Evolutionary conservation across 2,113 vertebrate genomes (phyloP), one percentile per base, ranked within the genome.

Genomic region (Drymodes brunneopygia): DNA sequence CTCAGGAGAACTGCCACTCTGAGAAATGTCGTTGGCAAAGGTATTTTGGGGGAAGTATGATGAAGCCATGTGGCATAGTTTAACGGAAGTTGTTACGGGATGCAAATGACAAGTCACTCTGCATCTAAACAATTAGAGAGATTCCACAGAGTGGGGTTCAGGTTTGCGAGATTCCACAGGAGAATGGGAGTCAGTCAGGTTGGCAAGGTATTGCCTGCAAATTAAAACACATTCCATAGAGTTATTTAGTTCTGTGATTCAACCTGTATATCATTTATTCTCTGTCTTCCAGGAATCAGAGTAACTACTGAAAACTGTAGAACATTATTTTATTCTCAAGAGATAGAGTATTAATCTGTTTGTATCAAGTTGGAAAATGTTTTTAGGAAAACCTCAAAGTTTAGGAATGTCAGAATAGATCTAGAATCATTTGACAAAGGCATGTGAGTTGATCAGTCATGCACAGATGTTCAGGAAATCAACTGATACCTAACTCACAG

Each of bases 11-110:
- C 45, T 95, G 64, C 56, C 57, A 64, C 80, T 87, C 61, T 28
- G 31, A 62, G 85, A 67, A 93, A 83, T 60, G 80, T 71, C 74
- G 90, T 93, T 92, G 54, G 77, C 80, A 93, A 81, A 86, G 75
- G 50, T 65, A 81, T 65, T 88, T 93, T 51, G 65, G 61, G 65
- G n/a, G 27, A 84, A 74, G 61, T 35, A 48, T 18, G 44, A 94
- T 78, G 90, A 84, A 94, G 70, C 58, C 75, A 91, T 72, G 67
- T 78, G 80, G 44, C 69, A 88, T 5, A 44, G 67, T 88, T 92
- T 93, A 92, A 86, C 74, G 93, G 71, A 62, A 90, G 85, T 20
- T 88, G 47, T 73, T 90, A 47, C 73, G 47, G 62, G 35, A 95
- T 79, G 70, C 62, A 88, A 94, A 83, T 71, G 88, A 81, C 25